A percentile compares a stretch with the other conserved stretches of the same genome.
Evolutionary conservation across 2,888 invertebrate species (phyloP).

Genomic region (Gisinianus flammeolus): DNA sequence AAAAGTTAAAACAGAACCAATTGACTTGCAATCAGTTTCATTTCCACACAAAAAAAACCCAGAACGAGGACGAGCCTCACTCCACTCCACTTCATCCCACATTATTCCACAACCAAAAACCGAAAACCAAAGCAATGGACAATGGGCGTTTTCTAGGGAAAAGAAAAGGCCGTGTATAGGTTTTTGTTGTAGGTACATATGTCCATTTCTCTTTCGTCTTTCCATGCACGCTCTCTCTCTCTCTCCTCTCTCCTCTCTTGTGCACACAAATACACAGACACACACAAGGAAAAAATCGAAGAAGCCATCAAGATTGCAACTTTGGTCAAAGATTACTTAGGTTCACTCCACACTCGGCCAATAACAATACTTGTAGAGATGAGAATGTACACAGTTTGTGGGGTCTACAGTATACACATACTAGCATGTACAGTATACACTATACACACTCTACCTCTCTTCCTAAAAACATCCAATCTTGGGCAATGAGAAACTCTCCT

Average conservation of each 20-base stretch:
- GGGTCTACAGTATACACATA: neutral
- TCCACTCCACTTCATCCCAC: too few relatives aligned
- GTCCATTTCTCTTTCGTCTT: conserved; percentile 1
- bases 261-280: too few relatives aligned
- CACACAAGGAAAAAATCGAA: neutral
- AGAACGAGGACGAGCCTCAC: neutral
- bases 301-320: conserved; percentile 18
- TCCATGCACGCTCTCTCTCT: neutral
- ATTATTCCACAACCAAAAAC: too few relatives aligned
- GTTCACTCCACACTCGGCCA: neutral
- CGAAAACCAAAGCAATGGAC: too few relatives aligned
- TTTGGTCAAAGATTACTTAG: conserved; percentile 19
- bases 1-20: neutral
- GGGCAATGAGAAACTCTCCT: neutral
- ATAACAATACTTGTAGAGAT: neutral
- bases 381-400: neutral
- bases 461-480: neutral
- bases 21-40: conserved; percentile 29
- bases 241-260: neutral
- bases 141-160: too few relatives aligned
- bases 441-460: neutral
- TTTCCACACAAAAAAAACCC: conserved; percentile 5
- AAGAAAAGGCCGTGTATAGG: too few relatives aligned
- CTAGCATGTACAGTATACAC: neutral
- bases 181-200: neutral